Evolutionary conservation across 2,797 vertebrate genomes (phyloP).

Genomic region (Propithecus perrieri): DNA sequence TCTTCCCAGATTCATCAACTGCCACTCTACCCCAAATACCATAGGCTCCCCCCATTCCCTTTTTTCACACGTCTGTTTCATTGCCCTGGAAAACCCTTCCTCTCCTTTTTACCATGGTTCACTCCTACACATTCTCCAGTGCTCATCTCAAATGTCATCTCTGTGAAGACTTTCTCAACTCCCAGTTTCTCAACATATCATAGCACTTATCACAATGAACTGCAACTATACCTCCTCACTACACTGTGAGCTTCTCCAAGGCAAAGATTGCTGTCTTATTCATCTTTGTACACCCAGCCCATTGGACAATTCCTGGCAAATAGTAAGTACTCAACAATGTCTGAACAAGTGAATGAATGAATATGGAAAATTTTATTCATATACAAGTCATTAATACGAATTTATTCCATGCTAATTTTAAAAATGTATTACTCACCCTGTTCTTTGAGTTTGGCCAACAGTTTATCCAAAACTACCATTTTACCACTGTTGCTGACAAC

Average conservation of each 20-base stretch:
- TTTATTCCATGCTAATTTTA: slow-evolving; percentile 30
- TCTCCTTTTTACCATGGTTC: background rate
- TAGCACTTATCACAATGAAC: slow-evolving; percentile 2
- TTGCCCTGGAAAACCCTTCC: background rate
- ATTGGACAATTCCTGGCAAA: background rate
- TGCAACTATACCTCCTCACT: slow-evolving; percentile 44
- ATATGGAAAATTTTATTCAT: slow-evolving; percentile 22
- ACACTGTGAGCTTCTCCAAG: slow-evolving; percentile 39
- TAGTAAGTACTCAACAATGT: slow-evolving; percentile 25
- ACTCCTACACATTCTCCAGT: background rate
- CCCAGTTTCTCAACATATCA: slow-evolving; percentile 20
- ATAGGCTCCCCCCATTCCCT: background rate
- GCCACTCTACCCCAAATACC: background rate
- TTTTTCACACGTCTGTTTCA: background rate
- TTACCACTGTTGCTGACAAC: slow-evolving; percentile 90
- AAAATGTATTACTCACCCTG: slow-evolving; percentile 83
- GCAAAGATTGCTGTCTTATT: background rate
- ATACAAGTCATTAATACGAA: background rate
- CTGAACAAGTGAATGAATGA: slow-evolving; percentile 22
- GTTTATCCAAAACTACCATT: slow-evolving; percentile 90
- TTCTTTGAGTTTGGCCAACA: slow-evolving; percentile 88
- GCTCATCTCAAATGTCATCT: slow-evolving; percentile 23
- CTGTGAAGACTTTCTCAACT: background rate
- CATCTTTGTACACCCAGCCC: background rate
- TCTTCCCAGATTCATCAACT: slow-evolving; percentile 21